Evolutionary conservation across 2,888 invertebrate species (phyloP).

Genomic region (Laothoe populi): DNA sequence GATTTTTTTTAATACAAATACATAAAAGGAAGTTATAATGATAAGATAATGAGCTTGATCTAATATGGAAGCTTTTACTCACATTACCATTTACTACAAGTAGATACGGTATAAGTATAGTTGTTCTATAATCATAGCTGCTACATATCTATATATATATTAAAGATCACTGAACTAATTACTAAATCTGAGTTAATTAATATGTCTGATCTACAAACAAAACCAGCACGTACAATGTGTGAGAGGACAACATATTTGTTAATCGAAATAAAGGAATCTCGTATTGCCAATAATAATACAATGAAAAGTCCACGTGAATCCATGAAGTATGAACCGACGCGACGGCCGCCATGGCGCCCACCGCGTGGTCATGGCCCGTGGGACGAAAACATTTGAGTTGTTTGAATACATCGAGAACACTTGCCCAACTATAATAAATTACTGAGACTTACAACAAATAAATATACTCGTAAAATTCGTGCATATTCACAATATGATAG

Average conservation of each 20-base stretch:
- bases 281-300: constrained; percentile 9
- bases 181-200: not conserved
- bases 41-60: too few species aligned
- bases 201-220: constrained; percentile 3
- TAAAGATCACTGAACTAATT: not conserved
- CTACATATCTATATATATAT: too few species aligned
- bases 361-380: constrained; percentile 44
- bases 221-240: not conserved
- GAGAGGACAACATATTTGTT: constrained; percentile 8
- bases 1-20: too few species aligned
- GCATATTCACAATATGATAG: not conserved
- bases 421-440: not conserved
- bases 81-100: too few species aligned
- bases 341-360: not conserved
- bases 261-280: not conserved
- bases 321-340: constrained; percentile 47
- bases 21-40: too few species aligned
- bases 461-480: not conserved
- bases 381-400: constrained; percentile 46
- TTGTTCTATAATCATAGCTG: not conserved
- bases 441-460: not conserved
- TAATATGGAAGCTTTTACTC: too few species aligned
- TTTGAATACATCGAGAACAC: constrained; percentile 36
- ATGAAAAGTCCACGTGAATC: constrained; percentile 32
- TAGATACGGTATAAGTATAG: too few species aligned